phyloP scores from a whole-genome alignment of 2,113 vertebrate genomes.

The Chaetura pelagica region DNA sequence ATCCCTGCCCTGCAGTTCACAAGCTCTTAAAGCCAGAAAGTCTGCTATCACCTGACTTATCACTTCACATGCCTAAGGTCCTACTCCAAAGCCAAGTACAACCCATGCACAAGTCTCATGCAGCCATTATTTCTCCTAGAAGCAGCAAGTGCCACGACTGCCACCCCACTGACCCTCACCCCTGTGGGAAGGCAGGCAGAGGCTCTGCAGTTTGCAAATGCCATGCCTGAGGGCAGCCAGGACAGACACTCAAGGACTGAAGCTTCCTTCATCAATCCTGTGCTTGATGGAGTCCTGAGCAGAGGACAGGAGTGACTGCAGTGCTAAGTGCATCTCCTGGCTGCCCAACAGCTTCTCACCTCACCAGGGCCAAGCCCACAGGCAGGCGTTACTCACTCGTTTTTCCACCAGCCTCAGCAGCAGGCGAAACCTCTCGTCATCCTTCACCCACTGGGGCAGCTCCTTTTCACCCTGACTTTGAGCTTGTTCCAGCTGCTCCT shows the following conservation, averaged over 20 bases:
- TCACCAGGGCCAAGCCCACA: not conserved
- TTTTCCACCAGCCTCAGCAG: constrained; percentile 91
- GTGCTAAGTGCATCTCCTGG: not conserved
- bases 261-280: not conserved
- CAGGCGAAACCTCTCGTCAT: constrained; percentile 90
- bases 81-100: not conserved
- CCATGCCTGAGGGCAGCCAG: not conserved
- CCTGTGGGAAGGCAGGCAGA: not conserved
- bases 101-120: not conserved
- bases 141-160: not conserved
- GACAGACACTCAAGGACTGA: not conserved
- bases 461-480: constrained; percentile 86
- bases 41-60: not conserved
- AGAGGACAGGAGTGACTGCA: not conserved
- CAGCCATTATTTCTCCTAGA: not conserved
- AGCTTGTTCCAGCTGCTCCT: constrained; percentile 89
- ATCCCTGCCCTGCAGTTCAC: not conserved
- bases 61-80: not conserved
- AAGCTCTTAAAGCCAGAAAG: not conserved
- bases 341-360: not conserved
- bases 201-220: not conserved
- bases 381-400: constrained; percentile 78
- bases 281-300: not conserved
- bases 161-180: not conserved
- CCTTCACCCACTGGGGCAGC: constrained; percentile 86